Percentiles rank a stretch among this genome's conserved stretches.
Evolutionary conservation across 2,888 invertebrate species (phyloP).

Genomic region (Nesidiocoris tenuis): DNA sequence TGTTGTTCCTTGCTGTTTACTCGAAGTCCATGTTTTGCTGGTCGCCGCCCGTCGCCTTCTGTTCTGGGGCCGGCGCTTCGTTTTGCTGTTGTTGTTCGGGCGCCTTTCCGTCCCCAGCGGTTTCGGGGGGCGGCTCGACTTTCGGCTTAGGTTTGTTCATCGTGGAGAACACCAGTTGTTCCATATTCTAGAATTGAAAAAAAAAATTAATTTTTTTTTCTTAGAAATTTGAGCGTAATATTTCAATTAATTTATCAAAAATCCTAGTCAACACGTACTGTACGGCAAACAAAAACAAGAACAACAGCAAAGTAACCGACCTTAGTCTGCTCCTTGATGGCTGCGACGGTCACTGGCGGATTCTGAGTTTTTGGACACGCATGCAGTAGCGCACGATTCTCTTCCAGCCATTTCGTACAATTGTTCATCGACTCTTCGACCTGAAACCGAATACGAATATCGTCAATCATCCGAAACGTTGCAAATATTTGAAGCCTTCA

Average conservation of each 20-base stretch:
- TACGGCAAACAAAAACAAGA: too few species aligned
- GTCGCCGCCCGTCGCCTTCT: neutral
- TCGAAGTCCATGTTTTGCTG: slow-evolving; percentile 37
- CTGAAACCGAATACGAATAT: slow-evolving; percentile 15
- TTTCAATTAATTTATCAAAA: too few species aligned
- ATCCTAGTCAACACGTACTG: too few species aligned
- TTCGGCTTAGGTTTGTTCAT: slow-evolving; percentile 82
- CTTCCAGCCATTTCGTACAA: slow-evolving; percentile 80
- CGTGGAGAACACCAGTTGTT: slow-evolving; percentile 65
- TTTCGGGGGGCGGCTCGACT: slow-evolving; percentile 60
- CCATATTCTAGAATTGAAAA: slow-evolving; percentile 59
- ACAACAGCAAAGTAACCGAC: too few species aligned
- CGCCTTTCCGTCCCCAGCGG: slow-evolving; percentile 54
- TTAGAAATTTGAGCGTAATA: too few species aligned
- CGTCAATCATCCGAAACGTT: too few species aligned
- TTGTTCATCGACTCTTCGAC: slow-evolving; percentile 67
- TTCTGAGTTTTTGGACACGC: slow-evolving; percentile 67
- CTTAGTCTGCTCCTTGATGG: slow-evolving; percentile 77
- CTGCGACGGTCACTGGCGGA: slow-evolving; percentile 74
- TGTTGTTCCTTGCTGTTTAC: neutral
- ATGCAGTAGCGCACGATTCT: slow-evolving; percentile 66
- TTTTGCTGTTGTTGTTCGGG: slow-evolving; percentile 52
- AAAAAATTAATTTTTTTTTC: slow-evolving; percentile 42
- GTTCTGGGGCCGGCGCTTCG: neutral
- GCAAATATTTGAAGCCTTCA: too few species aligned